Base-by-base conservation (phyloP, 1,140 invertebrate genomes). In the Lineus longissimus region DNA sequence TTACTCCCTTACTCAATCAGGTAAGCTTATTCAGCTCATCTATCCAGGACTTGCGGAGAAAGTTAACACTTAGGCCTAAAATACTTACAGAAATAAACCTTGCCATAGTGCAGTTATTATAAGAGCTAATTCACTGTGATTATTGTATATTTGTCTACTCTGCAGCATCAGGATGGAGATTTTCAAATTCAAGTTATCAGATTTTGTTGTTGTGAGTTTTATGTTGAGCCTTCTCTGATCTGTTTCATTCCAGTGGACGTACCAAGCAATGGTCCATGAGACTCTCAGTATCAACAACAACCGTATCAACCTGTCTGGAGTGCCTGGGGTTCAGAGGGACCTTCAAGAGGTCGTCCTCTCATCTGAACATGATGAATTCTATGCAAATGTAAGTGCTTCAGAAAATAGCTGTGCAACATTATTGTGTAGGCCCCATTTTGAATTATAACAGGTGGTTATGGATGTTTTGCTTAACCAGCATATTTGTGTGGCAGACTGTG, bases 211-310 rank as follows among this genome's bases (percentile, higher is more conserved):
- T n/a, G 40, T 13, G 40, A 43, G 11, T 11, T 43, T 13, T 43
- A 13, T 43, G 40, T 13, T 11, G 40, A 43, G 40, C 11, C 11
- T 43, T 51, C 6, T 51, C 47, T 51, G 4, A 51, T n/a, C 47
- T 51, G 6, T n/a, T n/a, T 15, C 64, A 27, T 79, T 79, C 22
- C 76, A 95, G 86, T 99, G 97, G 97, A 99, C 96, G 0, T 99
- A 99, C 83, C 96, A 99, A 82, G 96, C 96, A 9, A 99, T 99
- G 97, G 94, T 99, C 1, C 97, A 99, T 82, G 96, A 99, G 84
- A 81, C 99, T 51, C 81, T 99, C 27, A 90, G 89, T 0, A 97
- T 99, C 68, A 89, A 89, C 69, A 99, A 98, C 75, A 98, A 98
- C 83, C 86, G 95, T 65, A 94, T 99, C 2, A 93, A 91, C 78